phyloP scores from a whole-genome alignment of 2,113 vertebrate genomes.

The Hylia prasina region DNA sequence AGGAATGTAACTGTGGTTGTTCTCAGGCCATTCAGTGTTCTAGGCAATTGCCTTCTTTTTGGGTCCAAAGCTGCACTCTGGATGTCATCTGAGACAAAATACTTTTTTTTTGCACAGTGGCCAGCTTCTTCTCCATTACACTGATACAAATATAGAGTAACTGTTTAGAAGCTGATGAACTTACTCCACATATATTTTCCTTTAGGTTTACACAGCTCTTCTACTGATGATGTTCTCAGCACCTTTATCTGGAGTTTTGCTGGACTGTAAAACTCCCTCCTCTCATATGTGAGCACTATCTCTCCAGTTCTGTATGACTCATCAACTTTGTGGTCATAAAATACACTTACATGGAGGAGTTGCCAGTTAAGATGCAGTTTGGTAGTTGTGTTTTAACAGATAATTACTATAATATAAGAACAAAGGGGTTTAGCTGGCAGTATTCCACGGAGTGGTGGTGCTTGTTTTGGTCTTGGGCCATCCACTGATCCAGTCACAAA shows the following conservation, averaged over 20 bases:
- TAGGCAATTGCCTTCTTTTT: neutral
- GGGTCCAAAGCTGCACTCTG: neutral
- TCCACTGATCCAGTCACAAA: neutral
- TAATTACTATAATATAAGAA: neutral
- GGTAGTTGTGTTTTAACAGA: neutral
- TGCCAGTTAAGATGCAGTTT: neutral
- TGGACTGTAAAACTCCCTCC: neutral
- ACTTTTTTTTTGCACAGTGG: neutral
- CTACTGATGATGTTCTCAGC: neutral
- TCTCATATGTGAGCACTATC: neutral
- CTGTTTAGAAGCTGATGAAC: neutral
- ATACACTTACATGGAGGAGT: neutral
- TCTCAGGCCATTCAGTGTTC: neutral
- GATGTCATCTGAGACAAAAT: neutral
- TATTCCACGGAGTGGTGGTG: neutral
- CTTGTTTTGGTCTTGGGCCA: neutral
- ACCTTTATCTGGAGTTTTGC: neutral
- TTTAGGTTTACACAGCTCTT: neutral
- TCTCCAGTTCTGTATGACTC: neutral
- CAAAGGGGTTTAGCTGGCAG: neutral
- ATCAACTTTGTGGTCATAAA: neutral
- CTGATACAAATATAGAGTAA: neutral
- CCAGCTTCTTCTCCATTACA: neutral
- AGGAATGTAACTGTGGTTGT: fast-evolving
- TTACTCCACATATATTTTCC: neutral